Conservation (phyloP, 2,888 invertebrate species). For the Cactoblastis cactorum region DNA sequence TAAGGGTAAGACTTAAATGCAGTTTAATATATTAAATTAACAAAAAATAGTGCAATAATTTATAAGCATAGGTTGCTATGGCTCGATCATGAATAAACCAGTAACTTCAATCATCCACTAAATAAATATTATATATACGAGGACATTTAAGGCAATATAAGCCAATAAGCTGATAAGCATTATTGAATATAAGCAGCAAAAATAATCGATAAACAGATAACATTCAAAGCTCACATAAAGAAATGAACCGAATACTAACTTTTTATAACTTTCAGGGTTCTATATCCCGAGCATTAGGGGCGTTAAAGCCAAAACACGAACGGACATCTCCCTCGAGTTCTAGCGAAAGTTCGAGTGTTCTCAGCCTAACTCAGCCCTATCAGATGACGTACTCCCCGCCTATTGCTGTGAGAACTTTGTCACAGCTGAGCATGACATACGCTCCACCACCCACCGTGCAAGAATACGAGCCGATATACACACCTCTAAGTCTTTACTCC, state of each 20-base stretch:
- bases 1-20: constrained; percentile 78
- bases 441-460: constrained; percentile 80
- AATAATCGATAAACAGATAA: too few relatives aligned
- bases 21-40: too few relatives aligned
- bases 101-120: too few relatives aligned
- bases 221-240: too few relatives aligned
- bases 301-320: constrained; percentile 80
- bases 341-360: constrained; percentile 80
- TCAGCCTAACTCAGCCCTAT: constrained; percentile 74
- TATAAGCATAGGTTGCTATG: too few relatives aligned
- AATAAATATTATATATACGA: too few relatives aligned
- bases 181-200: background rate
- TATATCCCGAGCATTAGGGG: constrained; percentile 85
- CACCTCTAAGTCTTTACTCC: constrained; percentile 67
- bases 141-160: too few relatives aligned
- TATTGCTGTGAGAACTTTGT: constrained; percentile 77
- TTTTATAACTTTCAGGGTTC: constrained; percentile 80
- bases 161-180: too few relatives aligned
- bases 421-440: constrained; percentile 80
- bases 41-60: too few relatives aligned
- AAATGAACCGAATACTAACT: background rate
- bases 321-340: constrained; percentile 84
- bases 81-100: too few relatives aligned
- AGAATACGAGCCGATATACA: constrained; percentile 72
- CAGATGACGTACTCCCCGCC: constrained; percentile 73